Conservation (phyloP, 2,797 vertebrate genomes). For the Schizothorax lantsangensis region DNA sequence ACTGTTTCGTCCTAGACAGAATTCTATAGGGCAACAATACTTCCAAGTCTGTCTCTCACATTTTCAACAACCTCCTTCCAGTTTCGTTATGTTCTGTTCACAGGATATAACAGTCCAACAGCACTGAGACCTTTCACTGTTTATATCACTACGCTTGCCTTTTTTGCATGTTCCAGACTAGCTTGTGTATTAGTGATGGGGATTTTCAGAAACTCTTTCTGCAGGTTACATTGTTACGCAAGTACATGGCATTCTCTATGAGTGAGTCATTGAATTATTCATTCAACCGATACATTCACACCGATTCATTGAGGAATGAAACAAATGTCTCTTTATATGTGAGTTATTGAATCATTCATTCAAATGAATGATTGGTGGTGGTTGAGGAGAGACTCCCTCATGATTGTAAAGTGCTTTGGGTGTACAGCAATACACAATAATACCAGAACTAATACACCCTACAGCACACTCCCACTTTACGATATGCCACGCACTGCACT, state of each 20-base stretch:
- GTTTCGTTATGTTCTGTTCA: not conserved
- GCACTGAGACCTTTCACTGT: not conserved
- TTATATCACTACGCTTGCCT: not conserved
- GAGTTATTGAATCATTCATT: not conserved
- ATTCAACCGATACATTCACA: not conserved
- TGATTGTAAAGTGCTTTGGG: too few relatives aligned
- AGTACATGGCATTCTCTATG: not conserved
- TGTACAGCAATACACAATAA: too few relatives aligned
- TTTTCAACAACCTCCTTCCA: slow-evolving; percentile 11
- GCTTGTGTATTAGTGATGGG: not conserved
- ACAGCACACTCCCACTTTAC: too few relatives aligned
- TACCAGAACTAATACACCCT: too few relatives aligned
- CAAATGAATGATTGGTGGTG: too few relatives aligned
- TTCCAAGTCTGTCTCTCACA: slow-evolving; percentile 16
- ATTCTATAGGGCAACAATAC: not conserved
- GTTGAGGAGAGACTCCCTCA: too few relatives aligned
- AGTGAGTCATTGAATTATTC: not conserved
- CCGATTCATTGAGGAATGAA: not conserved
- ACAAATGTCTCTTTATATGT: not conserved
- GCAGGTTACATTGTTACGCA: not conserved
- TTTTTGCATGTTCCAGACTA: not conserved
- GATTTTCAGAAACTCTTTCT: not conserved
- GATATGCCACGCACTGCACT: too few relatives aligned
- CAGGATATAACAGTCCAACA: not conserved
- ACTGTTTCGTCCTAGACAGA: slow-evolving; percentile 38